These are phyloP conservation scores for Malacoctenus gilli DNA, from an alignment of 2,797 vertebrate genomes.

Conservation along the genomic window DNA sequence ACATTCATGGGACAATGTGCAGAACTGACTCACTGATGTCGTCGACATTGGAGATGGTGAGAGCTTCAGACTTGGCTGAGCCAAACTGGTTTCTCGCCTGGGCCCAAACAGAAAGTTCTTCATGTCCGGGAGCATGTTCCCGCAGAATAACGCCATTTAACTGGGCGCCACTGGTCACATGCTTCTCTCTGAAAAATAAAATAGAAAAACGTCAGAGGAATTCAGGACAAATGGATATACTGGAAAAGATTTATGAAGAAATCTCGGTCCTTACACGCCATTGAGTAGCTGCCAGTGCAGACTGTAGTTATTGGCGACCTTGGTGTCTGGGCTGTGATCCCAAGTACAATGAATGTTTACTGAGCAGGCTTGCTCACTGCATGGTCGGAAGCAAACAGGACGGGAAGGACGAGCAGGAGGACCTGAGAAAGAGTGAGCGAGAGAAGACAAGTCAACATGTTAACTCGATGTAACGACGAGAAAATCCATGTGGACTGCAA, in stretches of 20 bases:
- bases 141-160: constrained; percentile 53
- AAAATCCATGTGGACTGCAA: too few relatives aligned
- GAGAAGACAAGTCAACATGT: not conserved
- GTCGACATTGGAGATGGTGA: constrained; percentile 50
- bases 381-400: constrained; percentile 66
- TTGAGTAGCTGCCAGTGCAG: constrained; percentile 66
- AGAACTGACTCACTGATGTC: constrained; percentile 72
- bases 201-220: not conserved
- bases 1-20: not conserved
- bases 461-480: too few relatives aligned
- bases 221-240: not conserved
- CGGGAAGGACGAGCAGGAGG: constrained; percentile 36
- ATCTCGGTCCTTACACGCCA: constrained; percentile 43
- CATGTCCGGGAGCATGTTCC: not conserved
- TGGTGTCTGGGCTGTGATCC: constrained; percentile 33
- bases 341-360: constrained; percentile 71
- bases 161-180: not conserved
- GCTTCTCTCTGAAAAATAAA: not conserved
- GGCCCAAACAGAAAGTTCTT: constrained; percentile 72
- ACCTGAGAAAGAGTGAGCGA: constrained; percentile 45
- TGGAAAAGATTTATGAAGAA: not conserved
- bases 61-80: constrained; percentile 36
- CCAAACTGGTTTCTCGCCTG: constrained; percentile 49
- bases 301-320: constrained; percentile 52
- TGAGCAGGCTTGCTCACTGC: constrained; percentile 4